Conservation (phyloP, 2,888 invertebrate genomes). For the Sycophila texana region DNA sequence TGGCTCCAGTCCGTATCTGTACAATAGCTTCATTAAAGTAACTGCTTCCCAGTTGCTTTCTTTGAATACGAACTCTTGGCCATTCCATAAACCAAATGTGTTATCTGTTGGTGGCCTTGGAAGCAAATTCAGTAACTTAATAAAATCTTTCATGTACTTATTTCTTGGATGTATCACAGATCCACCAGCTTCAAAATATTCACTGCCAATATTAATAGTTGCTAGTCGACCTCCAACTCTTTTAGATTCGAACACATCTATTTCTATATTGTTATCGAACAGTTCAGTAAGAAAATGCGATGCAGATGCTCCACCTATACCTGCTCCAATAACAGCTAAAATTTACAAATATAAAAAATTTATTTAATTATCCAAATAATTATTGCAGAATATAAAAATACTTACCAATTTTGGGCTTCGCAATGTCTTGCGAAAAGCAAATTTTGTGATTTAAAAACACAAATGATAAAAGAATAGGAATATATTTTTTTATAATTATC, state of each 20-base stretch:
- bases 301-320: conserved; percentile 80
- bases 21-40: conserved; percentile 76
- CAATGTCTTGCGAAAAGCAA: conserved; percentile 44
- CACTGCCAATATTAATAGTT: conserved; percentile 74
- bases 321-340: conserved; percentile 80
- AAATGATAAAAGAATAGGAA: conserved; percentile 33
- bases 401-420: conserved; percentile 62
- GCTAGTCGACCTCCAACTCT: conserved; percentile 79
- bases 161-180: conserved; percentile 79
- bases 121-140: conserved; percentile 73
- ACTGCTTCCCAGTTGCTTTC: conserved; percentile 76
- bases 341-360: conserved; percentile 29
- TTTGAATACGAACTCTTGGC: conserved; percentile 77
- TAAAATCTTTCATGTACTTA: conserved; percentile 78
- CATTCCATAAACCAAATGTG: conserved; percentile 77
- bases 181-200: conserved; percentile 80
- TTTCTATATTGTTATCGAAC: conserved; percentile 71
- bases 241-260: conserved; percentile 79
- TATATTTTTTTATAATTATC: conserved; percentile 2
- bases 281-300: conserved; percentile 78
- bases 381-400: neutral
- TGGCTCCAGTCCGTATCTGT: conserved; percentile 79
- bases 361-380: conserved; percentile 7
- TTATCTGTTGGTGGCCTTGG: conserved; percentile 58
- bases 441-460: conserved; percentile 36